Base-by-base conservation (phyloP, 2,113 vertebrate species). In the Aplodontia rufa region DNA sequence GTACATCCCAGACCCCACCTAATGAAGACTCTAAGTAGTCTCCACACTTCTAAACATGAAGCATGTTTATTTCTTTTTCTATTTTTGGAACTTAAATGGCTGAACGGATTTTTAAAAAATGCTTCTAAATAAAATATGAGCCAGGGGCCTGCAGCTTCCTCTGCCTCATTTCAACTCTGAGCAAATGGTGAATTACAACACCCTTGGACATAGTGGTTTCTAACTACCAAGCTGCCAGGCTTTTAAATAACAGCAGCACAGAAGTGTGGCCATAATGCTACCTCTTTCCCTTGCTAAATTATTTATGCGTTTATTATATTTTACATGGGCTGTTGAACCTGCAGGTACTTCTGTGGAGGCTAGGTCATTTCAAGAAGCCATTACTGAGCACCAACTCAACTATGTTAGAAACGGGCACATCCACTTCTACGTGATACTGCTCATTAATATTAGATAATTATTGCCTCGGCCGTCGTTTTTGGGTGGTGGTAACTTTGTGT, bases 391-490 rank as follows among this genome's bases (percentile, higher is more conserved):
- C 82, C 94, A 93, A 71, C 86, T 97, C 87, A 30, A 76, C 94
- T 74, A 51, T 69, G 72, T 96, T 96, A 97, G 93, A 82, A 95
- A 79, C 80, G 68, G 85, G 96, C 92, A 96, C 94, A 98, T 96
- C 95, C 82, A 97, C 94, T 95, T 96, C 60, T 88, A 95, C 22
- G 40, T 91, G 93, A 97, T 97, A 93, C 76, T 95, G 79, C 97
- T 98, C 93, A 97, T 98, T 98, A 98, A 98, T 97, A 98, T 97
- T 97, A 97, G 90, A 97, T 97, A 98, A 98, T 98, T 98, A 98
- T 97, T 90, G 90, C 94, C 95, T 97, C 94, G 90, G 95, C 86
- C 96, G 97, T 95, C 97, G 96, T 98, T 98, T 97, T 96, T 89
- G 97, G 97, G 96, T 96, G 98, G 81, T 84, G 97, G 93, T 97